Evolutionary conservation across 1,140 invertebrate genomes (phyloP).

Genomic region (Whitmania pigra): DNA sequence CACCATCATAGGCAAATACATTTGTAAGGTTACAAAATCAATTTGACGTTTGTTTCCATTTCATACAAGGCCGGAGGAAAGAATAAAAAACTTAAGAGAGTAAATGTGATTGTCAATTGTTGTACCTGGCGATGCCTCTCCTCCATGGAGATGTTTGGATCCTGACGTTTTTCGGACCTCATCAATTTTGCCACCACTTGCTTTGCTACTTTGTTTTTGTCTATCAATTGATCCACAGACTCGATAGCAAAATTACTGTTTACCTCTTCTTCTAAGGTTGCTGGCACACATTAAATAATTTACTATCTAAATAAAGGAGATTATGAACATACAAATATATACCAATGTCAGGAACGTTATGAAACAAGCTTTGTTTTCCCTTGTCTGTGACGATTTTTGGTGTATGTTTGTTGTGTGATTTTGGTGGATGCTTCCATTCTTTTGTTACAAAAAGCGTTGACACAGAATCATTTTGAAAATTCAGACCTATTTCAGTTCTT

Average conservation of each 20-base stretch:
- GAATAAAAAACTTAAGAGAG: background rate
- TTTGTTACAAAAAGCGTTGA: background rate
- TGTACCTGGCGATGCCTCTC: background rate
- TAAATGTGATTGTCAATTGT: background rate
- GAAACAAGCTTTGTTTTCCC: background rate
- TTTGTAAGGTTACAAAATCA: too few relatives aligned
- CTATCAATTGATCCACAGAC: background rate
- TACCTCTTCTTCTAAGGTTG: background rate
- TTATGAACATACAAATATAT: background rate
- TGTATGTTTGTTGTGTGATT: background rate
- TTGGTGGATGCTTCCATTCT: background rate
- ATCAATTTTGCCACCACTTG: background rate
- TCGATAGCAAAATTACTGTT: background rate
- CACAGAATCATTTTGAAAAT: background rate
- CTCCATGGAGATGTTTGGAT: background rate
- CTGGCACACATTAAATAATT: background rate
- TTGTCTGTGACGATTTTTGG: background rate
- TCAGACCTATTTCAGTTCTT: constrained; percentile 10
- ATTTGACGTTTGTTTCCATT: too few relatives aligned
- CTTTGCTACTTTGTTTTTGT: constrained; percentile 7
- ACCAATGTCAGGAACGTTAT: background rate
- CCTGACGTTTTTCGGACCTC: background rate
- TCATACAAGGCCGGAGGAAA: background rate
- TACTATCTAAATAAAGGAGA: background rate
- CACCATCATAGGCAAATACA: too few relatives aligned